Evolutionary conservation across 2,113 vertebrate species (phyloP).

Genomic region (Etheostoma spectabile): DNA sequence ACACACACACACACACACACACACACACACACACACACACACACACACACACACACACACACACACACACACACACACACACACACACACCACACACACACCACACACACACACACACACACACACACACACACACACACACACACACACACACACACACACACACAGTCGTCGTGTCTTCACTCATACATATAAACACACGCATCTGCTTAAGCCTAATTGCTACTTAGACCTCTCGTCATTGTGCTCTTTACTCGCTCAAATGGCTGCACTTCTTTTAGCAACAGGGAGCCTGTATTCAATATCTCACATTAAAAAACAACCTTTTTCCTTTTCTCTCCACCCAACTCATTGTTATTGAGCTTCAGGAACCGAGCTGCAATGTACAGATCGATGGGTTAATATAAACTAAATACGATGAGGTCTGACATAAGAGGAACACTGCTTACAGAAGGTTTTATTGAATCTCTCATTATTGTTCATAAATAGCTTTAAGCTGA

Average conservation of each 20-base stretch:
- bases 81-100: constrained; percentile 18
- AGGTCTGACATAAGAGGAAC: constrained; percentile 30
- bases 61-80: constrained; percentile 13
- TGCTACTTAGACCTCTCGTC: constrained; percentile 60
- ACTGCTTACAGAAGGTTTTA: constrained; percentile 9
- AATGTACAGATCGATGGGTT: not conserved
- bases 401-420: constrained; percentile 25
- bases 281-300: constrained; percentile 15
- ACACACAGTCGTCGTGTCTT: constrained; percentile 9
- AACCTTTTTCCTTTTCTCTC: not conserved
- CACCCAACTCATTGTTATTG: not conserved
- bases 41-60: constrained; percentile 27
- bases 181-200: constrained; percentile 45
- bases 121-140: constrained; percentile 20
- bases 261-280: constrained; percentile 46
- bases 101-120: constrained; percentile 24
- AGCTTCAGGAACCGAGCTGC: not conserved
- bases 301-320: constrained; percentile 24
- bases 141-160: constrained; percentile 27
- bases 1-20: constrained; percentile 23
- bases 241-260: constrained; percentile 38
- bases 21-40: constrained; percentile 20
- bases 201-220: constrained; percentile 67
- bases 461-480: constrained; percentile 11
- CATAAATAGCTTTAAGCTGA: constrained; percentile 19